phyloP scores from a whole-genome alignment of 2,888 invertebrate genomes.

The Spodoptera littoralis region DNA sequence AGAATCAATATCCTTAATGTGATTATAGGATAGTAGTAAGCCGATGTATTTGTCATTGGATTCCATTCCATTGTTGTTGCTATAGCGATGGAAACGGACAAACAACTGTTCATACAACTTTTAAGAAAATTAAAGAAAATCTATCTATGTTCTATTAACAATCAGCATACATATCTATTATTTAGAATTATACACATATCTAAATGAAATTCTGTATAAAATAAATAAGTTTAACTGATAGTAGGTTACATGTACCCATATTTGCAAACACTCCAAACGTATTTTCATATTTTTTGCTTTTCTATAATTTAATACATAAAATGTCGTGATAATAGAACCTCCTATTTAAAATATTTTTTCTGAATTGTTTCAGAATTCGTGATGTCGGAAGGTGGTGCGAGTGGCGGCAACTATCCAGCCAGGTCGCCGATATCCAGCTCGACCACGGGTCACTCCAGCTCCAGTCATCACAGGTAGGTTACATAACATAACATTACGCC shows the following conservation, averaged over 20 bases:
- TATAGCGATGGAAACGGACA: slow-evolving; percentile 19
- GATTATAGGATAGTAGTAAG: slow-evolving; percentile 8
- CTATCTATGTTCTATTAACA: too few species aligned
- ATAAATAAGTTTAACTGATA: not conserved
- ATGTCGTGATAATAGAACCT: not conserved
- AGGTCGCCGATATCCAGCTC: slow-evolving; percentile 85
- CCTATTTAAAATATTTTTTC: too few species aligned
- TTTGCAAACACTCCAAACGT: too few species aligned
- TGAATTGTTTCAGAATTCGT: slow-evolving; percentile 81
- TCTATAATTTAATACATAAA: too few species aligned
- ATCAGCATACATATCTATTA: too few species aligned
- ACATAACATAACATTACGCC: too few species aligned
- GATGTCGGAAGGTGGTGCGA: slow-evolving; percentile 79
- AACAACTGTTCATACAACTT: slow-evolving; percentile 12
- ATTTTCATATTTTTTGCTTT: too few species aligned
- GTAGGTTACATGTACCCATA: too few species aligned
- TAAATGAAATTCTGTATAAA: not conserved
- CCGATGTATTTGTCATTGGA: slow-evolving; percentile 6
- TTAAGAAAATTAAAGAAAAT: not conserved
- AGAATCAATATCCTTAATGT: slow-evolving; percentile 31
- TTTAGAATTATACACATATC: too few species aligned
- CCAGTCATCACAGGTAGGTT: slow-evolving; percentile 84
- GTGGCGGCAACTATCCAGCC: slow-evolving; percentile 76
- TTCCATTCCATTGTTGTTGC: slow-evolving; percentile 16
- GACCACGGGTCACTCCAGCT: slow-evolving; percentile 85